A percentile compares a stretch with the other conserved stretches of the same genome.
These are phyloP conservation scores for Holotrichia oblita DNA, from an alignment of 1,140 invertebrate species.

Conservation along the genomic window DNA sequence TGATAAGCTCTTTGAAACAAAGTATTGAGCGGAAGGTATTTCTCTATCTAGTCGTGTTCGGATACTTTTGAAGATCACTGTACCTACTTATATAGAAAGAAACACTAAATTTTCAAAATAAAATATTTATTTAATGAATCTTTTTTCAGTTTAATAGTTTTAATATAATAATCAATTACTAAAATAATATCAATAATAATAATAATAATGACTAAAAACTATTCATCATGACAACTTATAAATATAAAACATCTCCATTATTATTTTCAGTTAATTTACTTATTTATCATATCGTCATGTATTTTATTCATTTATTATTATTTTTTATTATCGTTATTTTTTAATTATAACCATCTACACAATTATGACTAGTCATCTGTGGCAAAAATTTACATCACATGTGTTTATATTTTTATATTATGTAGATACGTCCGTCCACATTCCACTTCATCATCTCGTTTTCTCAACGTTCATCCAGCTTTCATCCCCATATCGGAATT, in stretches of 20 bases:
- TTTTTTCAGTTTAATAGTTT: slow-evolving; percentile 1
- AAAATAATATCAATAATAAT: slow-evolving; percentile 10
- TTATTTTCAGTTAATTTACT: too few species aligned
- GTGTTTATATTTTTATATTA: background rate
- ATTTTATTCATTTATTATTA: slow-evolving; percentile 1
- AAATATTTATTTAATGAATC: slow-evolving; percentile 8
- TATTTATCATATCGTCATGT: too few species aligned
- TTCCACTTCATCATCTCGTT: background rate
- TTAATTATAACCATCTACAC: background rate
- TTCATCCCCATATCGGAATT: too few species aligned
- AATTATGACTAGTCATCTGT: slow-evolving; percentile 8
- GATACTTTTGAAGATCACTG: too few species aligned
- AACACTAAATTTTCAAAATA: too few species aligned
- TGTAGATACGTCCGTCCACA: slow-evolving; percentile 2
- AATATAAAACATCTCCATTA: slow-evolving; percentile 7
- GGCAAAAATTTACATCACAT: slow-evolving; percentile 7
- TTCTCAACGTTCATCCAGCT: background rate
- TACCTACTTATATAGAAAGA: too few species aligned
- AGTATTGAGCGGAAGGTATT: too few species aligned
- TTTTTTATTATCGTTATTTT: slow-evolving; percentile 13
- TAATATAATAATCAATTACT: background rate
- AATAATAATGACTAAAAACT: slow-evolving; percentile 3
- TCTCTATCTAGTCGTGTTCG: too few species aligned
- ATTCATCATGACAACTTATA: slow-evolving; percentile 8
- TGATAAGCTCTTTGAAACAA: too few species aligned